Evolutionary conservation across 53 echinoderm and acorn worm genomes (phyloP).

Genomic region (Astropecten irregularis): DNA sequence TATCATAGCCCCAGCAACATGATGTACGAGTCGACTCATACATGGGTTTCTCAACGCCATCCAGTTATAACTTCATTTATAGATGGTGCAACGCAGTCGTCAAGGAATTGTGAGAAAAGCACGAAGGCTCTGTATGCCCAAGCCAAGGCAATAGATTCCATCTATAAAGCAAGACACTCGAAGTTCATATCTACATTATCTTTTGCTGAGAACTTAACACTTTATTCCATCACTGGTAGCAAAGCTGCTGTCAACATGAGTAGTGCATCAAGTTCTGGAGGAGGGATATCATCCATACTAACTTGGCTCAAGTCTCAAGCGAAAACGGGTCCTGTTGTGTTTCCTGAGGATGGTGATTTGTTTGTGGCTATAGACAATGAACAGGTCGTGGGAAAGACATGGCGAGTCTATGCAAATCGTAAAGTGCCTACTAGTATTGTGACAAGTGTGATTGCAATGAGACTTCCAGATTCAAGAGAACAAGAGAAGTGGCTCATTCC

Average conservation of each 20-base stretch:
- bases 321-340: slow-evolving; percentile 3
- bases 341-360: slow-evolving; percentile 28
- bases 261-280: slow-evolving; percentile 12
- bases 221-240: slow-evolving; percentile 3
- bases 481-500: slow-evolving; percentile 3
- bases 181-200: slow-evolving; percentile 8
- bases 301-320: slow-evolving; percentile 19
- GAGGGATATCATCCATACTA: slow-evolving; percentile 1
- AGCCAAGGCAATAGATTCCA: slow-evolving; percentile 19
- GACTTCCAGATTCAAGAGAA: slow-evolving; percentile 21
- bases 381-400: slow-evolving; percentile 27
- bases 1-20: no score
- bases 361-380: slow-evolving; percentile 25
- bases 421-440: slow-evolving; percentile 11
- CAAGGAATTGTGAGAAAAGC: background rate
- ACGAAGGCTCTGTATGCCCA: slow-evolving; percentile 1
- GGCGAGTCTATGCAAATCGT: slow-evolving; percentile 29
- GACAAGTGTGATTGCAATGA: slow-evolving; percentile 23
- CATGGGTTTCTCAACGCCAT: no score
- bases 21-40: no score
- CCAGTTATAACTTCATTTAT: no score
- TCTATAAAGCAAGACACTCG: slow-evolving; percentile 4
- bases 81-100: no score
- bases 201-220: slow-evolving; percentile 18
- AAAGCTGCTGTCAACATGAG: slow-evolving; percentile 40